Evolutionary conservation across 2,797 vertebrate species (phyloP), one percentile per base, ranked within the genome.

Genomic region (Esox masquinongy): DNA sequence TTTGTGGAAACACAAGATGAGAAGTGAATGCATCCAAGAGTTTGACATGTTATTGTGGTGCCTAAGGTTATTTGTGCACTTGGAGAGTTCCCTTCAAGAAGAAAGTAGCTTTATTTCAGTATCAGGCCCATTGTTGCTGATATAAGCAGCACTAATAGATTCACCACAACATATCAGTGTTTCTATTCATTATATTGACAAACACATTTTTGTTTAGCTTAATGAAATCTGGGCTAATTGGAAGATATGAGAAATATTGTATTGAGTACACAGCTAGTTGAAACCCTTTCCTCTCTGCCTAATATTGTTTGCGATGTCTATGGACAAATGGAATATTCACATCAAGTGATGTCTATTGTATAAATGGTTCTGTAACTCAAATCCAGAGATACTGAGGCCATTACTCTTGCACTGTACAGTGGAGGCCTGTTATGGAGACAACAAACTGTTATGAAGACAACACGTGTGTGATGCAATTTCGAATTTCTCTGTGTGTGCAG

Each of bases 391-490:
- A 85, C 68, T 64, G 79, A 56, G 83, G 74, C 79, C 73, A 76
- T 86, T 82, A 77, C 85, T 74, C 80, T 72, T 68, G 73, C 75
- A 71, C 74, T 39, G 56, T 51, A 47, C 75, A 31, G 39, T 8
- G 68, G 50, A 34, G 73, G 75, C 77, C 71, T 73, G 82, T 83
- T 83, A 87, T 74, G 53, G 50, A 79, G 73, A 79, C 77, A 75
- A 73, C 31, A 75, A 15, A 68, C 75, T 68, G 82, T 83, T 83
- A 87, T 74, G 53, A 43, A 79, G 73, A 79, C 78, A 75, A 70
- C 77, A 77, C 75, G 76, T 5, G 6, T 76, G 77, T 86, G 89
- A 85, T 88, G 87, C 83, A 90, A 87, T 90, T 88, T 86, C 36
- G 77, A 79, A 87, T 89, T 83, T 82, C 85, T 90, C 81, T 83